Evolutionary conservation across 2,797 vertebrate species (phyloP), one percentile per base, ranked within the genome.

Genomic region (Notolepis coatsorum): DNA sequence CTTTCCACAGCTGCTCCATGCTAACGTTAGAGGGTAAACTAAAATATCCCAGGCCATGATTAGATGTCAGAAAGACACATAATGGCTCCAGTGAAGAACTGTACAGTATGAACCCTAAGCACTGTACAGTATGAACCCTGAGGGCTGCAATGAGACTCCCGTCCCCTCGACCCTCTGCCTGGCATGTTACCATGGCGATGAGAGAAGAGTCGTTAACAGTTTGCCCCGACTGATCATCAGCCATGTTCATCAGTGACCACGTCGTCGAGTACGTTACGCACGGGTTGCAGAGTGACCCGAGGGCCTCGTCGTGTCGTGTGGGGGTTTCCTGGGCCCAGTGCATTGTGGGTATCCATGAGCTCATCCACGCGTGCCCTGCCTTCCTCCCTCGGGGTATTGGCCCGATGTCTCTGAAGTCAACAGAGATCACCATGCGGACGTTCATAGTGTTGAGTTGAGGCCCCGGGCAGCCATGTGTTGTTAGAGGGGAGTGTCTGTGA

Each of bases 331-430:
- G 33, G 15, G n/a, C 25, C 24, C 20, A 7, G 20, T 37, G 31
- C 49, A 52, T 37, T 17, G 17, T 24, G 50, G 7, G 6, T 1
- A 1, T 18, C 3, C 24, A 50, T 63, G 27, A 59, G 67, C 18
- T 69, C 39, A 57, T 68, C 8, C n/a, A 4, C 20, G 13, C 33
- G 4, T 24, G 48, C 7, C 50, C 4, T 24, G 48, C 7, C 50
- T 3, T 41, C 35, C n/a, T 15, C 41, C n/a, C 18, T 49, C 9
- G 9, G 7, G 6, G 30, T 42, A 25, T 43, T 37, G 54, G 4
- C 53, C 50, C 50, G 6, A 55, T 41, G 46, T 45, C 49, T 63
- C 55, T 55, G 47, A 69, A 72, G 54, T 73, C 27, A 54, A 20
- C n/a, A 49, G 30, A 27, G 45, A 38, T 48, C 43, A 61, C 7